These are phyloP conservation scores for Trididemnum nubilum DNA, from an alignment of 23 tunicate genomes.

Conservation along the genomic window DNA sequence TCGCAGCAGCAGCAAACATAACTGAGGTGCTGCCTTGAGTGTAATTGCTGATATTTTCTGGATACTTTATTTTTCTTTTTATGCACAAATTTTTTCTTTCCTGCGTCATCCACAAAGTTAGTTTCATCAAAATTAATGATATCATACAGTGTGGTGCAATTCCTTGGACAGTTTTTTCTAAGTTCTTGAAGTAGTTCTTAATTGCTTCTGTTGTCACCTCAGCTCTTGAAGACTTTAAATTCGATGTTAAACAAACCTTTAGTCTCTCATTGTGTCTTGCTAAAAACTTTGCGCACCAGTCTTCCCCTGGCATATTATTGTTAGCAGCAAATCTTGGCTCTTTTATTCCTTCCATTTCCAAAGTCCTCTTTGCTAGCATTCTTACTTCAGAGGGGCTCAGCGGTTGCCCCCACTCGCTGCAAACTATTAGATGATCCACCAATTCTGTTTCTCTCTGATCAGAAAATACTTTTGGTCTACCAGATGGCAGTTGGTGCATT, in stretches of 20 bases:
- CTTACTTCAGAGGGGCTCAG: not conserved
- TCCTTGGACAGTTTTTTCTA: not conserved
- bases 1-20: constrained; percentile 16
- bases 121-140: not conserved
- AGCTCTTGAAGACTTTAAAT: not conserved
- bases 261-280: not conserved
- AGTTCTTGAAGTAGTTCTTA: not conserved
- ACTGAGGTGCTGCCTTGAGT: not conserved
- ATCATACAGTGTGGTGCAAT: not conserved
- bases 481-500: not conserved
- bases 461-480: not conserved
- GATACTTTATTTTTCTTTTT: not conserved
- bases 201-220: not conserved
- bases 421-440: constrained; percentile 12
- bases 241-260: not conserved
- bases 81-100: not conserved
- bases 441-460: not conserved
- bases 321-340: too few species aligned
- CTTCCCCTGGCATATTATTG: constrained; percentile 10
- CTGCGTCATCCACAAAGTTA: too few species aligned
- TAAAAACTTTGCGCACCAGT: not conserved
- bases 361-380: not conserved
- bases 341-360: not conserved
- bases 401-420: not conserved
- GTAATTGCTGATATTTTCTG: not conserved